Evolutionary conservation across 2,888 invertebrate genomes (phyloP), one percentile per base, ranked within the genome.

Genomic region (Andrena bucephala): DNA sequence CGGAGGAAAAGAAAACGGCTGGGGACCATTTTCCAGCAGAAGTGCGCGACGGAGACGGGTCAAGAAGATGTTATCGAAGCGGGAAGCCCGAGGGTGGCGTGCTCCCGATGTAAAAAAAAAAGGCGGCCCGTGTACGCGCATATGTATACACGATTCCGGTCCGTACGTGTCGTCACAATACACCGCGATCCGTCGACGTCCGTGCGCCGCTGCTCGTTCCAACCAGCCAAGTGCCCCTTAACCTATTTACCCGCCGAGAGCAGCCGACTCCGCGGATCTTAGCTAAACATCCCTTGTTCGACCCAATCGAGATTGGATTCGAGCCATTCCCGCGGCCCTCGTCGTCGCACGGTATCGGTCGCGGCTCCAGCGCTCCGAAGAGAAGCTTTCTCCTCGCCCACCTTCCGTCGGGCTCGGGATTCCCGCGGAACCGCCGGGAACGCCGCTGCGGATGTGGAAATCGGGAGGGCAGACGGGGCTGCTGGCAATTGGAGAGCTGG

Each of bases 401-500:
- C 16, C 16, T 42, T 42, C 42, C 42, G 42, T 0, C 42, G 42
- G 29, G 52, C 36, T 42, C 50, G 42, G 66, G 74, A 79, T 80
- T 79, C 67, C 69, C 79, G 80, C 80, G 80, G 71, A 70, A 66
- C 29, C 2, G 31, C 54, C 6, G 63, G n/a, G 20, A 54, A 36
- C 10, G 0, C 10, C 24, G 73, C 2, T 29, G 16, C 52, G 42
- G 3, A 66, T 7, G 65, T n/a, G 16, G 66, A 62, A 60, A 71
- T 75, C 70, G 62, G 16, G 16, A 24, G 48, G 31, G 10, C 24
- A 33, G n/a, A n/a, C 5, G 60, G 68, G 31, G 67, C 70, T 77
- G 62, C 73, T 77, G 83, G 77, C 73, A 65, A 79, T 72, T 68
- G 84, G 72, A 76, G 69, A 77, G 71, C 73, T 62, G 67, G 59